Conservation (phyloP, 2,888 invertebrate genomes). For the Melitaea athalia region DNA sequence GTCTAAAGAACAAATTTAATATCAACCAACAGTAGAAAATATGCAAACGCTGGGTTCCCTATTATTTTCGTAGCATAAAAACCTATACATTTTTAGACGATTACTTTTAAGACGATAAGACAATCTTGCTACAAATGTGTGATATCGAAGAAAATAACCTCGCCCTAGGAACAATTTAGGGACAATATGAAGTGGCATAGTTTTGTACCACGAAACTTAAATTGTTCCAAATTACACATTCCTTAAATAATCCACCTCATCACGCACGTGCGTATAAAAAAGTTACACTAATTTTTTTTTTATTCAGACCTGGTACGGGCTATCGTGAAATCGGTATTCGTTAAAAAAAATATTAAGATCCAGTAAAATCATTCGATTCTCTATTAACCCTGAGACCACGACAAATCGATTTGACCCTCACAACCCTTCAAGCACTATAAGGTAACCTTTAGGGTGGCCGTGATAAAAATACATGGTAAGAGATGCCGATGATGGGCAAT, state of each 20-base stretch:
- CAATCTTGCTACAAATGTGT: too few species aligned
- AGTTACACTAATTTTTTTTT: not conserved
- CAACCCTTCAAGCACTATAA: conserved; percentile 25
- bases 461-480: conserved; percentile 29
- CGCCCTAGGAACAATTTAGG: too few species aligned
- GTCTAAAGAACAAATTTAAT: too few species aligned
- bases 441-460: conserved; percentile 18
- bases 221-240: not conserved
- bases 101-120: too few species aligned
- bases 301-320: not conserved
- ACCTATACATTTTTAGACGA: too few species aligned
- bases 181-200: too few species aligned
- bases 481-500: not conserved
- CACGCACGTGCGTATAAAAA: not conserved
- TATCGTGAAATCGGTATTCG: conserved; percentile 4
- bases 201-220: too few species aligned
- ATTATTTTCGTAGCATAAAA: too few species aligned
- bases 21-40: too few species aligned
- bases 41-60: too few species aligned
- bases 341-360: not conserved
- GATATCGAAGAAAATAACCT: too few species aligned
- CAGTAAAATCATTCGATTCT: conserved; percentile 8
- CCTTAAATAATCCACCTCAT: not conserved
- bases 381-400: conserved; percentile 28
- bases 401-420: conserved; percentile 30